These are phyloP conservation scores for Lepidiolamprologus cunningtoni DNA, from an alignment of 2,113 vertebrate genomes.

Conservation along the genomic window DNA sequence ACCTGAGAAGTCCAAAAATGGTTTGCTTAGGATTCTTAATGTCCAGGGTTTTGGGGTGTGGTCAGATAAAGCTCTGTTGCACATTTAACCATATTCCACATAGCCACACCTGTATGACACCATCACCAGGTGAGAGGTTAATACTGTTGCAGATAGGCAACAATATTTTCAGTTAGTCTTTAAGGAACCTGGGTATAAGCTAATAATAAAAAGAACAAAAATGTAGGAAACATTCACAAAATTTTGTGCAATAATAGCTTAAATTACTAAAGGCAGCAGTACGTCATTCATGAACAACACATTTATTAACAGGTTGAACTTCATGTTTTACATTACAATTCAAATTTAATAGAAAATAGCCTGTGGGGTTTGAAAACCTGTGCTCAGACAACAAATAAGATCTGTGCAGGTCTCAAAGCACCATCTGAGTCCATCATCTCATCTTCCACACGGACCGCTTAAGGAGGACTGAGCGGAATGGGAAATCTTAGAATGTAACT, in stretches of 20 bases:
- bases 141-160: neutral
- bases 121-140: neutral
- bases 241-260: neutral
- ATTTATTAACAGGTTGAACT: neutral
- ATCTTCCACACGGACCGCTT: neutral
- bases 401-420: neutral
- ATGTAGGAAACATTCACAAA: neutral
- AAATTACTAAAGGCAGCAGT: neutral
- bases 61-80: neutral
- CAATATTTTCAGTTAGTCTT: neutral
- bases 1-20: neutral
- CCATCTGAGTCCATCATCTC: neutral
- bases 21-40: neutral
- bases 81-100: neutral
- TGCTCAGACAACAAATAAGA: neutral
- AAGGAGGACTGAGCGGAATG: neutral
- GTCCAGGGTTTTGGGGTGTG: neutral
- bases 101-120: neutral
- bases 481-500: neutral
- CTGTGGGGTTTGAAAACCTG: neutral
- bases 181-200: neutral
- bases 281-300: neutral
- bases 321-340: neutral
- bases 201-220: neutral
- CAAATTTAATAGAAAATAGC: constrained; percentile 10